Conservation (phyloP, 2,888 invertebrate species). For the Apamea anceps region DNA sequence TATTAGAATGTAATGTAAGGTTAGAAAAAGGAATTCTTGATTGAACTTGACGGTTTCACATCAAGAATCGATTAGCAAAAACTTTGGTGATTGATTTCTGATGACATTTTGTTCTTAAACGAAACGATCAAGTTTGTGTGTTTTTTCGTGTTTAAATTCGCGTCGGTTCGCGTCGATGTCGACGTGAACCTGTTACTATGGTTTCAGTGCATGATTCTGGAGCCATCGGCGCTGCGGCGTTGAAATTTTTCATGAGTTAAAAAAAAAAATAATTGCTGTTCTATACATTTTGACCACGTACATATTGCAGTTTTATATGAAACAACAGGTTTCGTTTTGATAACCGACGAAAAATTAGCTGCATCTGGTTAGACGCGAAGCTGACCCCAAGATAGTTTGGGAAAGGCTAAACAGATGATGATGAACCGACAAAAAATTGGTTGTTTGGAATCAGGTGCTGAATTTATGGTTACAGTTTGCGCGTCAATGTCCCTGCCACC, state of each 20-base stretch:
- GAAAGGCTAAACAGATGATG: too few species aligned
- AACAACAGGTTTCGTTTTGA: too few species aligned
- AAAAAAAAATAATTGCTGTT: not conserved
- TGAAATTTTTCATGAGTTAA: not conserved
- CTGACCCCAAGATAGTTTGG: too few species aligned
- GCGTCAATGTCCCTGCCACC: too few species aligned
- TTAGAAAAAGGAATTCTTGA: not conserved
- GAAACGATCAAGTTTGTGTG: not conserved
- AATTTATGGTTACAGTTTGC: too few species aligned
- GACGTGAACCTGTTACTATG: not conserved
- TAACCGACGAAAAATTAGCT: too few species aligned
- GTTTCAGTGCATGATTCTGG: not conserved
- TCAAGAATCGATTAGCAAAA: not conserved
- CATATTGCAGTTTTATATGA: too few species aligned
- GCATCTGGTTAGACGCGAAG: too few species aligned
- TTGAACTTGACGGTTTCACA: not conserved
- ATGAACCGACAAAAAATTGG: too few species aligned
- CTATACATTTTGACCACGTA: not conserved
- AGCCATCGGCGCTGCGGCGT: not conserved
- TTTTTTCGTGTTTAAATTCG: too few species aligned
- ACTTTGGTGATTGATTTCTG: not conserved
- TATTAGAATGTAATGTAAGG: not conserved
- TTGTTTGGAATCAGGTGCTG: too few species aligned
- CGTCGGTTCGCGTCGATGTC: too few species aligned
- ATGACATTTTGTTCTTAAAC: not conserved